Evolutionary conservation across 2,888 invertebrate genomes (phyloP).

Genomic region (Galeruca laticollis): DNA sequence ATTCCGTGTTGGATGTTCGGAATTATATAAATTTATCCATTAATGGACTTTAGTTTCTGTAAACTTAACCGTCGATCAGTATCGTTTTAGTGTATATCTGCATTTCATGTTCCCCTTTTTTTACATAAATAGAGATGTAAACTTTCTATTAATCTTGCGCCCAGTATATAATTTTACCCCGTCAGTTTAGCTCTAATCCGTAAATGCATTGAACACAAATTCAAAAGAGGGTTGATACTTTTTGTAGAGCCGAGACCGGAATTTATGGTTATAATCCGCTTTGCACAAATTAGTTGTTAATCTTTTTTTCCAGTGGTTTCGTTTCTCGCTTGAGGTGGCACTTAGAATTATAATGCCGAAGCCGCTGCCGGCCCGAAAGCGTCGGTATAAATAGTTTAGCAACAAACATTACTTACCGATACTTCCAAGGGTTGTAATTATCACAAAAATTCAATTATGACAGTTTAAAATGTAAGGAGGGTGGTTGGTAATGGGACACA

Average conservation of each 20-base stretch:
- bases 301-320: conserved; percentile 58
- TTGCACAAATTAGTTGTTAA: conserved; percentile 62
- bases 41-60: not conserved
- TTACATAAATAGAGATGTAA: not conserved
- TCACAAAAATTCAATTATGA: too few relatives aligned
- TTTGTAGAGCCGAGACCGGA: conserved; percentile 48
- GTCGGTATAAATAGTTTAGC: not conserved
- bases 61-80: not conserved
- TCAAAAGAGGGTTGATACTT: conserved; percentile 41
- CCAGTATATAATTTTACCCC: conserved; percentile 1
- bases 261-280: conserved; percentile 59
- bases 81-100: not conserved
- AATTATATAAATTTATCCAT: too few relatives aligned
- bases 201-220: conserved; percentile 15
- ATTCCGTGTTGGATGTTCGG: too few relatives aligned
- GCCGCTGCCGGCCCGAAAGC: not conserved
- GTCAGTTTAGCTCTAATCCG: conserved; percentile 10
- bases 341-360: conserved; percentile 48
- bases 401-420: not conserved
- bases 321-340: conserved; percentile 59
- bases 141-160: not conserved
- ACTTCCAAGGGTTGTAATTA: not conserved
- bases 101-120: not conserved
- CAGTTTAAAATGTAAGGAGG: too few relatives aligned
- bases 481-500: too few relatives aligned